Evolutionary conservation across 2,797 vertebrate species (phyloP).

Genomic region (Limosa lapponica): DNA sequence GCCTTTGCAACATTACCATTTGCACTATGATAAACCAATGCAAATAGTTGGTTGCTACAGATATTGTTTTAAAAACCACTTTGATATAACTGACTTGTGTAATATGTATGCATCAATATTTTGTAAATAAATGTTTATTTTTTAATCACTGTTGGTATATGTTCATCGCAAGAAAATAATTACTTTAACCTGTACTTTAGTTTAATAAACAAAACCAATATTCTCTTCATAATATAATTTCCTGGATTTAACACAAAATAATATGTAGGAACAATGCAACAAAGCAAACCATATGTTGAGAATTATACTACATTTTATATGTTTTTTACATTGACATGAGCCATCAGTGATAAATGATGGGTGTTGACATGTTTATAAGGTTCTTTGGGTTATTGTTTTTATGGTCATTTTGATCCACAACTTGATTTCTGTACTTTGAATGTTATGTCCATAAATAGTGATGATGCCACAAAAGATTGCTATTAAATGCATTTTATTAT

Average conservation of each 20-base stretch:
- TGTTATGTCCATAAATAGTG: conserved; percentile 50
- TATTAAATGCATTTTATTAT: conserved; percentile 66
- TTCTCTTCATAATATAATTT: conserved; percentile 85
- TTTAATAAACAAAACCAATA: conserved; percentile 83
- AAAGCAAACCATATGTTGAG: conserved; percentile 56
- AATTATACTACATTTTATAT: conserved; percentile 72
- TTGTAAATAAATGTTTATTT: conserved; percentile 91
- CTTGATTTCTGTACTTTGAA: conserved; percentile 66
- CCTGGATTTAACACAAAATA: conserved; percentile 77
- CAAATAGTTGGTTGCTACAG: conserved; percentile 90
- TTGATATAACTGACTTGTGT: conserved; percentile 93
- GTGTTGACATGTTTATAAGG: conserved; percentile 72
- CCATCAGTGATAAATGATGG: conserved; percentile 67
- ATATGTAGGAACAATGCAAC: conserved; percentile 54
- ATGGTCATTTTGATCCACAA: conserved; percentile 60
- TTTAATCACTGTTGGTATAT: conserved; percentile 90
- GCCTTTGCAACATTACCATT: conserved; percentile 88
- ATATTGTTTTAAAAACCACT: conserved; percentile 91
- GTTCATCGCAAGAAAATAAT: conserved; percentile 81
- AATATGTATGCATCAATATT: conserved; percentile 92
- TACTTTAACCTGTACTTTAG: conserved; percentile 81
- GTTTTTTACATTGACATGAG: conserved; percentile 74
- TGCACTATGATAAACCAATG: conserved; percentile 93
- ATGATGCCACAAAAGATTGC: conserved; percentile 52
- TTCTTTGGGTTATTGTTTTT: conserved; percentile 67